These are phyloP conservation scores for Dichetophora obliterata DNA, from an alignment of 2,888 invertebrate species.

Conservation along the genomic window DNA sequence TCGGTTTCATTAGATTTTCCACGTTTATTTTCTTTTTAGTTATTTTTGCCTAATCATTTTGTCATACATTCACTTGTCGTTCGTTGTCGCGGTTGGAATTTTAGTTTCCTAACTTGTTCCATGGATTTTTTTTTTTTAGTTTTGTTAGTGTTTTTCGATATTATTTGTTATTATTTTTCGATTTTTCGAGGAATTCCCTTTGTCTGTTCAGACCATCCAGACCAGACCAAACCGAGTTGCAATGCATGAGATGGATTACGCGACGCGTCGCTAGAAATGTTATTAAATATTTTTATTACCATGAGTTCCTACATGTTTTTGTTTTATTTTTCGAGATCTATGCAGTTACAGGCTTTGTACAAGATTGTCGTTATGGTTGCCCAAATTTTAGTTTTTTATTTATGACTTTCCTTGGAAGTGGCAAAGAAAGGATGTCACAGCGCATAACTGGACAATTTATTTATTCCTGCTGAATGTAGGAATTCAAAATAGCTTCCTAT, in stretches of 20 bases:
- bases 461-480: too few relatives aligned
- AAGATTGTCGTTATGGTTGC: too few relatives aligned
- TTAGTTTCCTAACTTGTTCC: conserved; percentile 32
- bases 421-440: too few relatives aligned
- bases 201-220: conserved; percentile 6
- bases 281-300: conserved; percentile 26
- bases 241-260: background rate
- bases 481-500: too few relatives aligned
- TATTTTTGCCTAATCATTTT: conserved; percentile 53
- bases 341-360: too few relatives aligned
- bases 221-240: background rate
- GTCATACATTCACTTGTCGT: conserved; percentile 65
- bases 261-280: conserved; percentile 12
- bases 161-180: conserved; percentile 55
- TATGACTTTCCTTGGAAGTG: too few relatives aligned
- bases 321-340: background rate
- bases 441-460: too few relatives aligned
- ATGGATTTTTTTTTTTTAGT: background rate
- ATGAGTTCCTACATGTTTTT: background rate
- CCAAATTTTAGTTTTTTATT: too few relatives aligned
- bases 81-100: conserved; percentile 49
- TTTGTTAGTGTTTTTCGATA: conserved; percentile 43
- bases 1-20: background rate
- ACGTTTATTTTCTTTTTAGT: conserved; percentile 53
- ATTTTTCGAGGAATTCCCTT: conserved; percentile 60